Percentiles rank a stretch among this genome's conserved stretches.
phyloP scores from a whole-genome alignment of 2,113 vertebrate genomes.

The Oenanthe melanoleuca region DNA sequence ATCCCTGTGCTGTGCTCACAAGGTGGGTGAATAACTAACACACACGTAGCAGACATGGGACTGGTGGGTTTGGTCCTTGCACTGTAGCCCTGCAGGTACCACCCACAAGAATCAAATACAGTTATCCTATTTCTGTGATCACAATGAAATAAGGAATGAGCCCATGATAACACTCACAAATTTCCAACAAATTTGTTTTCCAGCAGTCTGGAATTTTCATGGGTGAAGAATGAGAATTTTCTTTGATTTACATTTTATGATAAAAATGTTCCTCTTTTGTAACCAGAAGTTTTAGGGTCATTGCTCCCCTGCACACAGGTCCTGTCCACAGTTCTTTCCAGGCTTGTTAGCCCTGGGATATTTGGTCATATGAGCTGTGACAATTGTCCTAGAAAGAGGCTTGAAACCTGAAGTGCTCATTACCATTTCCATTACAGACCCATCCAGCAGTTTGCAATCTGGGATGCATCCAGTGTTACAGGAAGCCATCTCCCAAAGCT shows the following conservation, averaged over 20 bases:
- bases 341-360: neutral
- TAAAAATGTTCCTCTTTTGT: neutral
- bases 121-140: neutral
- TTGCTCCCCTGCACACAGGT: neutral
- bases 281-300: neutral
- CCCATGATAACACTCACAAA: neutral
- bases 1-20: neutral
- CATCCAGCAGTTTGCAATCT: neutral
- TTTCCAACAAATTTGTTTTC: neutral
- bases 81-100: neutral
- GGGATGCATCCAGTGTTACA: neutral
- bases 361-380: neutral
- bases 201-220: neutral
- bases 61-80: neutral
- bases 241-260: neutral
- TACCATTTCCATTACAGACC: neutral
- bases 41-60: neutral
- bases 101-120: neutral
- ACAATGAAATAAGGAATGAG: neutral
- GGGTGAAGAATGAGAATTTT: neutral
- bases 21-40: neutral
- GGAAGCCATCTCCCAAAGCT: neutral
- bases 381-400: constrained; percentile 3
- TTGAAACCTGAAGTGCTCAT: neutral
- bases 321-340: neutral